These are phyloP conservation scores for Gila robusta DNA, from an alignment of 2,797 vertebrate species.

Conservation along the genomic window DNA sequence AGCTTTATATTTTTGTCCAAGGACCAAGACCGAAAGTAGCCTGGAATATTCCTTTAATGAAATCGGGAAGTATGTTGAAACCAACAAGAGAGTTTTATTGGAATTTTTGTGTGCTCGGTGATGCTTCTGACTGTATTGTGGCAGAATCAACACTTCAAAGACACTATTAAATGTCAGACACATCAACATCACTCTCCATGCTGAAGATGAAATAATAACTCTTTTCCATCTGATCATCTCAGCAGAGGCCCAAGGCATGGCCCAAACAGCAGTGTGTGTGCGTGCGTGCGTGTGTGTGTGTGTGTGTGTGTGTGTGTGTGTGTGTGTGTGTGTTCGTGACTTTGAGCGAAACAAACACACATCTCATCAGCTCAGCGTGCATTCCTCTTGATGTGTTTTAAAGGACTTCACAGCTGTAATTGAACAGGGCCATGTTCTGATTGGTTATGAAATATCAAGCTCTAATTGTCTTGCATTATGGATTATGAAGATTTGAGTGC, in stretches of 20 bases:
- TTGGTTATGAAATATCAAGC: constrained; percentile 59
- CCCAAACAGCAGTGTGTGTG: constrained; percentile 30
- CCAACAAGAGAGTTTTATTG: constrained; percentile 31
- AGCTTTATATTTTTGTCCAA: constrained; percentile 5
- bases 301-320: constrained; percentile 25
- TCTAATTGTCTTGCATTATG: constrained; percentile 57
- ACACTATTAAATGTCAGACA: constrained; percentile 47
- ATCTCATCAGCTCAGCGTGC: constrained; percentile 48
- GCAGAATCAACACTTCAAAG: constrained; percentile 46
- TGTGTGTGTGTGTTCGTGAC: constrained; percentile 19
- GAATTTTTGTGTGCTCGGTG: constrained; percentile 8
- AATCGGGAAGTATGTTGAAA: constrained; percentile 26
- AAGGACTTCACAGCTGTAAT: constrained; percentile 56
- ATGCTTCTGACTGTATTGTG: constrained; percentile 33
- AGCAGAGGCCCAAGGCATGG: constrained; percentile 47
- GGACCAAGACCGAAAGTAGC: background rate
- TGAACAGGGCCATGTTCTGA: constrained; percentile 59
- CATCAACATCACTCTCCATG: constrained; percentile 45
- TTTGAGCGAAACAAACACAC: constrained; percentile 43
- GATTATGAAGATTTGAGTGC: constrained; percentile 43
- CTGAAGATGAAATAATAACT: constrained; percentile 53
- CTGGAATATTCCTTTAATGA: constrained; percentile 8
- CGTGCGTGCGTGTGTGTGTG: constrained; percentile 27
- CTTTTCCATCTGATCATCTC: constrained; percentile 51
- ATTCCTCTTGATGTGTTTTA: constrained; percentile 53